Conservation (phyloP, 2,888 invertebrate species). For the Psococerastis gibbosa region DNA sequence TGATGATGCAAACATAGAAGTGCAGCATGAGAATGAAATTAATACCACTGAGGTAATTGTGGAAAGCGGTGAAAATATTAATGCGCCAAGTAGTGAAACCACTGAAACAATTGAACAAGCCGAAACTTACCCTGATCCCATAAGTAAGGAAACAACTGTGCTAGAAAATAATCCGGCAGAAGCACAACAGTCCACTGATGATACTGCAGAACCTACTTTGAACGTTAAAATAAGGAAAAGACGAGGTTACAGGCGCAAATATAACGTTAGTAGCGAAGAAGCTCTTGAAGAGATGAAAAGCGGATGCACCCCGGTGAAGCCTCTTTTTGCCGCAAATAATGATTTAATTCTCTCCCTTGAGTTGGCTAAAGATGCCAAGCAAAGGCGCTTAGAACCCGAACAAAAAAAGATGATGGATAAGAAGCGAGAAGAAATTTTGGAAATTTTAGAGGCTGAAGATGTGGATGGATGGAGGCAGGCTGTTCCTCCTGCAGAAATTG, state of each 20-base stretch:
- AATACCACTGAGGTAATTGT: background rate
- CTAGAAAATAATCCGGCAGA: background rate
- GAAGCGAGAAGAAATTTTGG: conserved; percentile 2
- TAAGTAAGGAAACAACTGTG: background rate
- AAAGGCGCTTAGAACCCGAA: background rate
- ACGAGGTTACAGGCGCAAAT: background rate
- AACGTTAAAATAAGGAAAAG: background rate
- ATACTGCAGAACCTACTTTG: background rate
- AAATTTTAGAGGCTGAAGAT: conserved; percentile 5
- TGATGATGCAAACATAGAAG: too few relatives aligned
- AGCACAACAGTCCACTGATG: background rate
- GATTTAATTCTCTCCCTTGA: background rate
- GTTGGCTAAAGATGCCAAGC: background rate
- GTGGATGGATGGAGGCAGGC: background rate
- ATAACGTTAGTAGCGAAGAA: background rate
- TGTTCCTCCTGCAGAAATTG: too few relatives aligned
- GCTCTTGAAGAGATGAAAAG: background rate
- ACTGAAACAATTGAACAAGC: background rate
- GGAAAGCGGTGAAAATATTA: background rate
- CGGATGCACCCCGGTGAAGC: too few relatives aligned
- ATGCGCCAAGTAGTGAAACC: background rate
- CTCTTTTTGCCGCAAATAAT: too few relatives aligned
- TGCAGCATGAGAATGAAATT: too few relatives aligned
- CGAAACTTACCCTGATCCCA: background rate
- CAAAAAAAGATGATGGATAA: background rate